phyloP scores from a whole-genome alignment of 2,888 invertebrate genomes.

The Sclerodermus sp. region DNA sequence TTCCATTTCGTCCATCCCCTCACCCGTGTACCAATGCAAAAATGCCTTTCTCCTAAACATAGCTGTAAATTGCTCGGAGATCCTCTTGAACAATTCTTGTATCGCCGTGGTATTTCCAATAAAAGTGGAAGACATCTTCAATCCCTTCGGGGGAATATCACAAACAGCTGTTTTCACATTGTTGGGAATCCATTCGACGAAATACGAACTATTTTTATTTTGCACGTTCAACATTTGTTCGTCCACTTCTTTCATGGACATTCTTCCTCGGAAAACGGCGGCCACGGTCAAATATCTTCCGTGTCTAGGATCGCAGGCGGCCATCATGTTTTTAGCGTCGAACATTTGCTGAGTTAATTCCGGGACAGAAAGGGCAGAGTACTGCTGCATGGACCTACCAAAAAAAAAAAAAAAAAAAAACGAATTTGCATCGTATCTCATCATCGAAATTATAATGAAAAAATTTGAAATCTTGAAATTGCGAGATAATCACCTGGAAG shows the following conservation, averaged over 20 bases:
- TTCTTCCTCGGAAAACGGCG: constrained; percentile 70
- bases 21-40: constrained; percentile 97
- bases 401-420: too few relatives aligned
- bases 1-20: constrained; percentile 98
- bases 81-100: constrained; percentile 87
- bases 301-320: constrained; percentile 75
- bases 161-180: constrained; percentile 82
- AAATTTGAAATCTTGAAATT: constrained; percentile 50
- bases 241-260: constrained; percentile 76
- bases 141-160: constrained; percentile 75
- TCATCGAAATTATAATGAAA: too few relatives aligned
- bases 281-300: constrained; percentile 76
- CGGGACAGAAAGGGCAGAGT: constrained; percentile 74
- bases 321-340: constrained; percentile 81
- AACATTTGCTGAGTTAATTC: constrained; percentile 83
- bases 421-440: too few relatives aligned
- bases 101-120: constrained; percentile 88
- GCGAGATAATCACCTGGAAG: constrained; percentile 54
- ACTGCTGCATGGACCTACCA: constrained; percentile 68
- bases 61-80: constrained; percentile 87
- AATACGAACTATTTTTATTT: constrained; percentile 70
- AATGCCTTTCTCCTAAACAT: constrained; percentile 98
- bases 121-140: constrained; percentile 89
- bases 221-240: constrained; percentile 73
- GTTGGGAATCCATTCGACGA: constrained; percentile 78